phyloP scores from a whole-genome alignment of 2,888 invertebrate genomes.

The Gastracanthus pulcherrimus region DNA sequence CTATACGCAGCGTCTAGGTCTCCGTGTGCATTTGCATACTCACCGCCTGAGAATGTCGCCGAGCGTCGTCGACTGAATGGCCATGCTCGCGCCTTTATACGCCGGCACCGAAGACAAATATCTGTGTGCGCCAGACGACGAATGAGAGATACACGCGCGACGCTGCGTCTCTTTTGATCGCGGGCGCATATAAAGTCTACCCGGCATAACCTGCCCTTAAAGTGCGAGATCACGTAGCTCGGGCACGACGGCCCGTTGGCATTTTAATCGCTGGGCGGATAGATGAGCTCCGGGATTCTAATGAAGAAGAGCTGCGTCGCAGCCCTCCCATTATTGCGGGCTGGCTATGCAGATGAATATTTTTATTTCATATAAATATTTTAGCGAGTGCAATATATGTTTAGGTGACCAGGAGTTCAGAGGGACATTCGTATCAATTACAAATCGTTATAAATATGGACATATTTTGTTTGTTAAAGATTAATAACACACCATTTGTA shows the following conservation, averaged over 20 bases:
- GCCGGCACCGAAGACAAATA: constrained; percentile 40
- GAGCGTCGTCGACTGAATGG: constrained; percentile 5
- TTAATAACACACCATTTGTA: no score
- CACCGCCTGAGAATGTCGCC: constrained; percentile 51
- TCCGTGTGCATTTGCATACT: constrained; percentile 52
- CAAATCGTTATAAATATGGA: no score
- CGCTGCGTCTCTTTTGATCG: constrained; percentile 19
- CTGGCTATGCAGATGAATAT: constrained; percentile 6
- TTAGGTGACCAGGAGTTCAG: no score
- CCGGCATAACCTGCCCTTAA: constrained; percentile 46
- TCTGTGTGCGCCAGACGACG: neutral
- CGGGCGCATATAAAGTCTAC: constrained; percentile 17
- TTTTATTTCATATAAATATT: no score
- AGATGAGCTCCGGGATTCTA: constrained; percentile 5
- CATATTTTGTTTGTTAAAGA: no score
- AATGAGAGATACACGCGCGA: neutral
- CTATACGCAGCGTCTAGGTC: neutral
- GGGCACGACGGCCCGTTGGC: neutral
- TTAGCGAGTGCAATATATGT: no score
- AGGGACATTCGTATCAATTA: no score
- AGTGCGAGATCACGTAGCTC: constrained; percentile 56
- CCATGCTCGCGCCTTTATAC: constrained; percentile 38
- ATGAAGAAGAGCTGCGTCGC: neutral
- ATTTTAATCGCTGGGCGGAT: constrained; percentile 41
- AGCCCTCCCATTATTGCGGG: no score